Evolutionary conservation across 92 coral and sea anemone genomes (phyloP), one percentile per base, ranked within the genome.

Genomic region (Zoanthus gigantus): DNA sequence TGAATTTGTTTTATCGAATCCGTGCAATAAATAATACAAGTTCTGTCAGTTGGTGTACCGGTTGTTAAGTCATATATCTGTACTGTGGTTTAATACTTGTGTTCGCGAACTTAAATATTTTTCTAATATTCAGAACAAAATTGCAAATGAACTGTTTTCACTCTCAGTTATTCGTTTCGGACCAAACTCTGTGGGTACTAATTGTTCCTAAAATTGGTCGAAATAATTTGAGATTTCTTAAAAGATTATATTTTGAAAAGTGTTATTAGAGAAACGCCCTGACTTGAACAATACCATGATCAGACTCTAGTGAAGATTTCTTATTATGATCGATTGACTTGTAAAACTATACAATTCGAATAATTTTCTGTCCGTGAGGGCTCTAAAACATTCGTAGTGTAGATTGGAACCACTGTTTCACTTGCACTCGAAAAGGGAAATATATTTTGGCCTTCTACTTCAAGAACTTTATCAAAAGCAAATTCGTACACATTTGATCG

Each of bases 181-280:
- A 5, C 60, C 66, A 34, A 81, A 46, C 63, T 66, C 45, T 65
- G n/a, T 65, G 72, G 5, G 42, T 4, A 16, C 45, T 63, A 60
- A 63, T 61, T 58, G 56, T 14, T 57, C 14, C 46, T 11, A 66
- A 71, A 65, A 47, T 65, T 37, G 30, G 28, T 48, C 85, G 74
- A 80, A 65, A 30, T 45, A 69, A 66, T 65, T 66, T 80, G 45
- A 63, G 73, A 68, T 79, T 45, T 80, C 45, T 65, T 65, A 8
- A 63, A 66, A 63, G 30, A 63, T 63, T 80, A 44, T 42, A 60
- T 80, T 80, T 80, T 80, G 60, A 80, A 80, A 65, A 80, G 85
- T 71, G 74, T 80, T 80, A 80, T 77, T 69, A 54, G 85, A 80
- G 85, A 63, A 80, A 80, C 85, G 85, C 85, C 85, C 85, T 44